phyloP scores from a whole-genome alignment of 2,888 invertebrate genomes.

The Drosophila nr. perissopoda region DNA sequence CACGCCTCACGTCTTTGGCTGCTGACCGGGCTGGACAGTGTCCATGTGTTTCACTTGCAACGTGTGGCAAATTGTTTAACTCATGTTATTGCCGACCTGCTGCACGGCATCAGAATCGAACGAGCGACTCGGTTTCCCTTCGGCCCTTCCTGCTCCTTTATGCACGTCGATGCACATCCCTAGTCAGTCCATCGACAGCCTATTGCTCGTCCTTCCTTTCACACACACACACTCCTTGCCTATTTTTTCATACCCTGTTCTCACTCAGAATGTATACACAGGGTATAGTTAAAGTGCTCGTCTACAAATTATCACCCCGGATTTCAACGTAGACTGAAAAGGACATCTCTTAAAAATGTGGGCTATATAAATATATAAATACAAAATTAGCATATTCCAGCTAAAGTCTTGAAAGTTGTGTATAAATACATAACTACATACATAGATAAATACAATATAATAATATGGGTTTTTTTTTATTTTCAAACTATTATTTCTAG shows the following conservation, averaged over 20 bases:
- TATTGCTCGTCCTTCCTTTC: conserved; percentile 12
- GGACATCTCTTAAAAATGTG: background rate
- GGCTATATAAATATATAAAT: background rate
- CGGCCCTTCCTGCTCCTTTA: background rate
- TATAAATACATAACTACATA: too few species aligned
- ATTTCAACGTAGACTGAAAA: background rate
- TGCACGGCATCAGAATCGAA: conserved; percentile 84
- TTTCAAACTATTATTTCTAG: too few species aligned
- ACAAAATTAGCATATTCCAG: background rate
- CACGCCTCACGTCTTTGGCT: conserved; percentile 89
- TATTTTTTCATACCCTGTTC: conserved; percentile 6
- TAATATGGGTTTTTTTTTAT: too few species aligned
- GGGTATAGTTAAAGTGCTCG: background rate
- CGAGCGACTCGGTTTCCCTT: conserved; percentile 8
- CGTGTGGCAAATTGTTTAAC: conserved; percentile 87
- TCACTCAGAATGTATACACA: background rate
- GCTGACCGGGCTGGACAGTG: conserved; percentile 87
- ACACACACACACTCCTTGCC: background rate
- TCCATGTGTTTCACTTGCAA: conserved; percentile 88
- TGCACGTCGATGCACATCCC: conserved; percentile 4
- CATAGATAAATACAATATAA: background rate
- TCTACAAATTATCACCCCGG: background rate
- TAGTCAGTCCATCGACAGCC: conserved; percentile 25
- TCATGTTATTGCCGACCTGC: conserved; percentile 86
- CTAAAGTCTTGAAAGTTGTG: background rate